Evolutionary conservation across 2,113 vertebrate species (phyloP), one percentile per base, ranked within the genome.

Genomic region (Amphiprion percula): DNA sequence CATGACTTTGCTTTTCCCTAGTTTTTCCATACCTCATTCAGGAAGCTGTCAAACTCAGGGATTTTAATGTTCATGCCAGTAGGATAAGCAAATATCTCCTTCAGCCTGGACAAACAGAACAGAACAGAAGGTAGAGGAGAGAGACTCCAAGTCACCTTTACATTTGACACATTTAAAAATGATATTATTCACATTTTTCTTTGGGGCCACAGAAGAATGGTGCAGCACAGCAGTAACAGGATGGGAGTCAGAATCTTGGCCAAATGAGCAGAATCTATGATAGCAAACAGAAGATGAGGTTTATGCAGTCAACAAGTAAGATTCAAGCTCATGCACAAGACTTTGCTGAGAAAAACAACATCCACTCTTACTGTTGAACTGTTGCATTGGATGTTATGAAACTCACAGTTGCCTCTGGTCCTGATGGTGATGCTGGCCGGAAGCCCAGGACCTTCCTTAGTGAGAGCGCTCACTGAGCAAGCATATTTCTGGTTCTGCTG

Each of bases 391-490:
- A 6, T 44, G 19, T 54, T 16, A 10, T 5, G 12, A 49, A 19
- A 70, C 93, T 91, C 73, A 93, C 92, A 64, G 70, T 82, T 78
- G 11, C 8, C 54, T 60, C 2, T 76, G 67, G 93, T 94, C 53
- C 58, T 79, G 77, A 88, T 9, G 10, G 59, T 88, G 70, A 74
- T 63, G 1, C 1, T 68, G 39, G 68, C 74, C 3, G 63, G 14
- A 1, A 50, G 46, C 41, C 92, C 92, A 19, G 81, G 82, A 33
- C 92, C 92, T 1, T 21, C 70, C n/a, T 56, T 74, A 3, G 88
- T 89, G 62, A 89, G 82, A 4, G 86, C 86, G 0, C 90, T 84
- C 68, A 93, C 77, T 21, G 5, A 76, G 37, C 89, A 74, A 23
- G 3, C 26, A 58, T 94, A 93, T 10, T 68, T 52, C 21, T 59